Evolutionary conservation across 2,113 vertebrate species (phyloP), one percentile per base, ranked within the genome.

Genomic region (Archilochus colubris): DNA sequence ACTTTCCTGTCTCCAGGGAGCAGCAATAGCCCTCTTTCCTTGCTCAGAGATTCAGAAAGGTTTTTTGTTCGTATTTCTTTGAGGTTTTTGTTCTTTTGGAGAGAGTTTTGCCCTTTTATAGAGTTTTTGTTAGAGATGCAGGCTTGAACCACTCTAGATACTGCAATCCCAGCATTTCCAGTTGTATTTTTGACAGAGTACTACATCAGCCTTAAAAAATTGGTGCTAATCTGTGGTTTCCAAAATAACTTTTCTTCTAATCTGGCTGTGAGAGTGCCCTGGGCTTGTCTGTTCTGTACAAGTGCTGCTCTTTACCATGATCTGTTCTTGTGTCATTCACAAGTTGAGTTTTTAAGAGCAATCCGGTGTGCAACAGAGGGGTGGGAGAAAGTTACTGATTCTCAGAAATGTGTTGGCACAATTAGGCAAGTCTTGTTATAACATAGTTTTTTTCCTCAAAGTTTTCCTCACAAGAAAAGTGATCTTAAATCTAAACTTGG

Each of bases 261-360:
- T 46, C 67, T 70, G 16, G 24, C 40, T n/a, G 7, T 25, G 50
- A 36, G 72, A 57, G 46, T 50, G 36, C 54, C 44, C 27, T 57
- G 75, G 82, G 31, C 36, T 85, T 53, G 8, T 69, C 67, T 61
- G 38, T 72, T 95, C 38, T 44, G 27, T 72, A 14, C 36, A 44
- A 79, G 44, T 43, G 23, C 62, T 87, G 14, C 74, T 88, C 16
- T 48, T 91, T 88, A 68, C 88, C 68, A 10, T 80, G 48, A 48
- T 46, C 63, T 88, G 15, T 88, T 68, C 82, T 88, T 81, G 46
- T 90, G 90, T 75, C 18, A 8, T 90, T 96, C 82, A 38, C 43
- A 13, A 74, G 55, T 28, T 38, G 75, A 86, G 33, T 23, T 91
- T 51, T 75, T 95, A 75, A 83, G 61, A 81, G n/a, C 51, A 83